phyloP scores from a whole-genome alignment of 2,888 invertebrate species.

The Dastarcus helophoroides region DNA sequence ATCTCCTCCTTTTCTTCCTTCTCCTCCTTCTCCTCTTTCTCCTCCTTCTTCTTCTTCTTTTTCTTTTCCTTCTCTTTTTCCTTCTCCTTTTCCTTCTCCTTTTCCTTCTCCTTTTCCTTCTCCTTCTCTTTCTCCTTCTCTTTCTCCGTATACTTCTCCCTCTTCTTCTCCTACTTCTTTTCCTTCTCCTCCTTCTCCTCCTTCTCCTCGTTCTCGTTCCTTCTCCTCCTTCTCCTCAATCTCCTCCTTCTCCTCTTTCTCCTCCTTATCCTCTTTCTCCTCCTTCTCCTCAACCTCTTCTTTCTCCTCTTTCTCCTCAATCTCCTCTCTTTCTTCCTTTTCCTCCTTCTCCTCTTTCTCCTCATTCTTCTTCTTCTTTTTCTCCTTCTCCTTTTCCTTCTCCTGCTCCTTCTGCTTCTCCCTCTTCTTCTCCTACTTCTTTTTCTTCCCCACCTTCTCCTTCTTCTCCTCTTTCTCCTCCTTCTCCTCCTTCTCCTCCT shows the following conservation, averaged over 20 bases:
- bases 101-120: neutral
- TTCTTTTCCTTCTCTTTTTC: conserved; percentile 2
- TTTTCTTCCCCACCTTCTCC: neutral
- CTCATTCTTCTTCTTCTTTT: neutral
- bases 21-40: too few species aligned
- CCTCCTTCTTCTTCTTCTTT: neutral
- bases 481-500: too few species aligned
- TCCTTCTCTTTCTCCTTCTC: neutral
- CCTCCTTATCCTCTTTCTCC: neutral
- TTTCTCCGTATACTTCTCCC: neutral
- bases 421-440: neutral
- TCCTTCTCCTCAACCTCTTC: neutral
- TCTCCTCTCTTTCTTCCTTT: neutral
- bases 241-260: too few species aligned
- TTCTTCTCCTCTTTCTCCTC: too few species aligned
- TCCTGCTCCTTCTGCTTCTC: conserved; percentile 2
- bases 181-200: neutral
- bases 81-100: neutral
- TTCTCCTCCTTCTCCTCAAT: too few species aligned
- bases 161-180: conserved; percentile 1
- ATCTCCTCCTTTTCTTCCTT: neutral
- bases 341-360: neutral
- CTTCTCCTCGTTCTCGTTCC: neutral
- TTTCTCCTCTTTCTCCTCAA: neutral
- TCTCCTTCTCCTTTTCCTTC: conserved; percentile 2